Evolutionary conservation across 92 coral and sea anemone species (phyloP).

Genomic region (Phenganax stokvisi): DNA sequence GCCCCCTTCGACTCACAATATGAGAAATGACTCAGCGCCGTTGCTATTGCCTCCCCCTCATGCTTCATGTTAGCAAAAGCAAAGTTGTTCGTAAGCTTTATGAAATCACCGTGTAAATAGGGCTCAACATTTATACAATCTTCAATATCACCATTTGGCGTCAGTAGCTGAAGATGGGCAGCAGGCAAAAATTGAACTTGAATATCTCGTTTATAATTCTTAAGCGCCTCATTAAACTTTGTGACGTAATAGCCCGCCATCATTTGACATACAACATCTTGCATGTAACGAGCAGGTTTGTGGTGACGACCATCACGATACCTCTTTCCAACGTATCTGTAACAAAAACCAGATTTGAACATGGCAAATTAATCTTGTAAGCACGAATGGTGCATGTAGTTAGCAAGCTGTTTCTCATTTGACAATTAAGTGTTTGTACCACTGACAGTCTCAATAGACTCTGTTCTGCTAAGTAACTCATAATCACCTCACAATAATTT

Average conservation of each 20-base stretch:
- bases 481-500: no score
- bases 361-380: no score
- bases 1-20: conserved; percentile 30
- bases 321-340: conserved; percentile 29
- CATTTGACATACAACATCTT: conserved; percentile 38
- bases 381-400: no score
- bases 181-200: conserved; percentile 28
- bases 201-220: conserved; percentile 29
- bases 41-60: conserved; percentile 1
- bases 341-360: not conserved
- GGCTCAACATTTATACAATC: conserved; percentile 38
- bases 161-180: conserved; percentile 34
- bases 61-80: not conserved
- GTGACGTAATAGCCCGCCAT: conserved; percentile 38
- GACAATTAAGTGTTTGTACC: no score
- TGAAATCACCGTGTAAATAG: conserved; percentile 23
- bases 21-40: conserved; percentile 30
- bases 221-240: conserved; percentile 30
- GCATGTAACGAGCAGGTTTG: conserved; percentile 30
- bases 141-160: conserved; percentile 27
- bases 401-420: no score
- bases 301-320: conserved; percentile 28
- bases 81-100: conserved; percentile 28
- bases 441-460: no score
- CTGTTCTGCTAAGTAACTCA: no score